Percentiles rank a stretch among this genome's conserved stretches.
Conservation (phyloP, 1,140 invertebrate genomes). For the Druon quercuslanigerum region DNA sequence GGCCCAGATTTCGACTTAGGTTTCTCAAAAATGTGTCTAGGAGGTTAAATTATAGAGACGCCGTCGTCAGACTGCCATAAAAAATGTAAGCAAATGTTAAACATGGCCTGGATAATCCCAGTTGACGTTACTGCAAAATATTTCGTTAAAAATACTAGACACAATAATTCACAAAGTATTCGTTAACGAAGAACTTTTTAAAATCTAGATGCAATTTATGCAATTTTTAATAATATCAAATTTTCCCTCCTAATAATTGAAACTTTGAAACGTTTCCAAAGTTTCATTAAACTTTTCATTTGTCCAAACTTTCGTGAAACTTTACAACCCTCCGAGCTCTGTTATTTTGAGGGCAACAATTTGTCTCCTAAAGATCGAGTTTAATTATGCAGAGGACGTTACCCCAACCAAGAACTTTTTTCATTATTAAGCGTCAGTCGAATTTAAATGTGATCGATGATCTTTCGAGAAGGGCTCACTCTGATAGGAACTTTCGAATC, state of each 20-base stretch:
- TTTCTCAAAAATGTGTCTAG: neutral
- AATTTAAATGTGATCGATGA: constrained; percentile 60
- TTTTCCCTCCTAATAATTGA: no score
- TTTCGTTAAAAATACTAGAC: no score
- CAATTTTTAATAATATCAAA: no score
- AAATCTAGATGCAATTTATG: no score
- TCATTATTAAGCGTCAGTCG: constrained; percentile 27
- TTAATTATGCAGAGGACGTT: neutral
- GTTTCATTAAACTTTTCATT: no score
- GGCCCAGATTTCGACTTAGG: neutral
- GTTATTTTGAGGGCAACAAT: no score
- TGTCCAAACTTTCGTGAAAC: no score
- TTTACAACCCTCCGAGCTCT: no score
- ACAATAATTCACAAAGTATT: no score
- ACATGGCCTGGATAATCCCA: constrained; percentile 10
- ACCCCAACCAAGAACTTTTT: constrained; percentile 7
- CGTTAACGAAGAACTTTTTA: no score
- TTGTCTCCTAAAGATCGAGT: neutral
- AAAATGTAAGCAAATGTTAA: constrained; percentile 15
- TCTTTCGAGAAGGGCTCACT: constrained; percentile 55
- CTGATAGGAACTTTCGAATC: constrained; percentile 59
- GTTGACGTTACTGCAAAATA: neutral
- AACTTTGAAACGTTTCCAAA: no score
- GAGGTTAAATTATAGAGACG: neutral
- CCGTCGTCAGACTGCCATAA: neutral